Evolutionary conservation across 1,140 invertebrate species (phyloP).

Genomic region (Plodia interpunctella): DNA sequence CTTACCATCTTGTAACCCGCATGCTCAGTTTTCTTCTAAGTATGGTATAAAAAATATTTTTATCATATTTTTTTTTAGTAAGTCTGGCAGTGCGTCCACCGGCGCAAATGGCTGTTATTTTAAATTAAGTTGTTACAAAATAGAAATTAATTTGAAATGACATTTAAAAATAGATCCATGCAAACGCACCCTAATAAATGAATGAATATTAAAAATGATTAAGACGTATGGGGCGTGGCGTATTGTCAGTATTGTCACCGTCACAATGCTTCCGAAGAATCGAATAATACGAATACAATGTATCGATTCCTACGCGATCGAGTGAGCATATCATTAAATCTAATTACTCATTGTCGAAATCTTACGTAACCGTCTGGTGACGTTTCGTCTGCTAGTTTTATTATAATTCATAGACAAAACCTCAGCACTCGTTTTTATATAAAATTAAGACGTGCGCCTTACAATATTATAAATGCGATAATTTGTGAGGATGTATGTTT

Average conservation of each 20-base stretch:
- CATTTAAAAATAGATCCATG: neutral
- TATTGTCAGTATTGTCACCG: slow-evolving; percentile 20
- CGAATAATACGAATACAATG: slow-evolving; percentile 23
- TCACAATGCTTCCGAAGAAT: slow-evolving; percentile 22
- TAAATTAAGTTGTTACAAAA: too few relatives aligned
- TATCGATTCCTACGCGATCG: slow-evolving; percentile 21
- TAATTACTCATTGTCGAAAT: neutral
- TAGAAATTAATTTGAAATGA: too few relatives aligned
- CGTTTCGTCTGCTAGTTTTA: neutral
- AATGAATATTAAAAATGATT: slow-evolving; percentile 8
- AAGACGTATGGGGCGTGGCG: slow-evolving; percentile 10
- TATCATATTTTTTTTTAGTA: too few relatives aligned
- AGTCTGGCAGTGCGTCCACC: too few relatives aligned
- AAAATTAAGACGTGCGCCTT: too few relatives aligned
- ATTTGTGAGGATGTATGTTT: too few relatives aligned
- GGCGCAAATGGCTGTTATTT: too few relatives aligned
- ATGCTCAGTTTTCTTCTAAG: too few relatives aligned
- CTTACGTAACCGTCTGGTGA: neutral
- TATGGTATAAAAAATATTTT: too few relatives aligned
- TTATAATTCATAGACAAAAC: neutral
- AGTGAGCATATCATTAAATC: slow-evolving; percentile 17
- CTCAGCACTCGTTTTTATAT: too few relatives aligned
- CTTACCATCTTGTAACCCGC: too few relatives aligned
- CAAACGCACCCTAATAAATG: neutral
- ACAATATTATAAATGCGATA: too few relatives aligned